A percentile compares a stretch with the other conserved stretches of the same genome.
Evolutionary conservation across 2,888 invertebrate species (phyloP).

Genomic region (Tiliacea aurago): DNA sequence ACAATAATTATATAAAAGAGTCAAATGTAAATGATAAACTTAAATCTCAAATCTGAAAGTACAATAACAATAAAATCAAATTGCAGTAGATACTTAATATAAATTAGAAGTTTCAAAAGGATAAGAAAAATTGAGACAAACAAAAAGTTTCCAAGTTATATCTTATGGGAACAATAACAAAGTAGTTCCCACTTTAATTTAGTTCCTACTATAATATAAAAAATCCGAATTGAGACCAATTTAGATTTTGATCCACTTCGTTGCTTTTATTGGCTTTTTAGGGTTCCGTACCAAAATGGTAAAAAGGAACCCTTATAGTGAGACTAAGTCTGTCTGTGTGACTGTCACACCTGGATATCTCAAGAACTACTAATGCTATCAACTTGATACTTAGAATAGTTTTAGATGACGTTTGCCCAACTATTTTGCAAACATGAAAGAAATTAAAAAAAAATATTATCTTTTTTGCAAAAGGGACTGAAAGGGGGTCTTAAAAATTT

Average conservation of each 20-base stretch:
- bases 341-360: too few species aligned
- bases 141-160: conserved; percentile 43
- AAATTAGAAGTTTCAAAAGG: conserved; percentile 37
- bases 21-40: not conserved
- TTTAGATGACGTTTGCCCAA: too few species aligned
- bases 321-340: too few species aligned
- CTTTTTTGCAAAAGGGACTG: too few species aligned
- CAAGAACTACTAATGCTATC: too few species aligned
- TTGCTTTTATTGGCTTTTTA: conserved; percentile 19
- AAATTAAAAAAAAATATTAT: too few species aligned
- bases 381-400: too few species aligned
- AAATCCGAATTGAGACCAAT: conserved; percentile 40
- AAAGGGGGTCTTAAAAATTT: too few species aligned
- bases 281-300: too few species aligned
- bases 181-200: conserved; percentile 41
- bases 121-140: conserved; percentile 42
- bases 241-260: conserved; percentile 4
- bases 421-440: too few species aligned
- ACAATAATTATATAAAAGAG: not conserved
- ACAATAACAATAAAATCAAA: conserved; percentile 23
- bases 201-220: conserved; percentile 38
- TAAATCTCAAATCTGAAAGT: not conserved
- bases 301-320: too few species aligned
- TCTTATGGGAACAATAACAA: conserved; percentile 57
- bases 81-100: conserved; percentile 6